phyloP scores from a whole-genome alignment of 2,888 invertebrate species.

The Luffia ferchaultella region DNA sequence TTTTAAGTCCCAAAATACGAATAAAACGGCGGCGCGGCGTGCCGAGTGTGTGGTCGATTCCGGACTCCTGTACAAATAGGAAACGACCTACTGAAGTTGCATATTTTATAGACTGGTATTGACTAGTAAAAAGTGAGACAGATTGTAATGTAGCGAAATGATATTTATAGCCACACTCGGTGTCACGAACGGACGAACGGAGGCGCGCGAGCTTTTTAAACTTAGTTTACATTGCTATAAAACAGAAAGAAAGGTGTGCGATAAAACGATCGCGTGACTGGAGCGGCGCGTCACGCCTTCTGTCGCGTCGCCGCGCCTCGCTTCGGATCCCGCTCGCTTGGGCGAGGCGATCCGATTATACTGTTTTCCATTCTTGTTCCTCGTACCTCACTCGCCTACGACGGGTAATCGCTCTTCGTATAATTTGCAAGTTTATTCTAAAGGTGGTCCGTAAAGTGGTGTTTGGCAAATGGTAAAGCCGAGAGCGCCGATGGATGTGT shows the following conservation, averaged over 20 bases:
- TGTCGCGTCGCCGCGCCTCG: slow-evolving; percentile 31
- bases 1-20: no score
- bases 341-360: slow-evolving; percentile 26
- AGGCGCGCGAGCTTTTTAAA: slow-evolving; percentile 62
- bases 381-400: not conserved
- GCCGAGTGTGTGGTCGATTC: no score
- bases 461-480: not conserved
- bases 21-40: no score
- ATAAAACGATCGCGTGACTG: slow-evolving; percentile 62
- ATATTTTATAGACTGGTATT: no score
- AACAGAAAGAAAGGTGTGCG: slow-evolving; percentile 59
- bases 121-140: no score
- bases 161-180: slow-evolving; percentile 48
- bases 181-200: slow-evolving; percentile 49
- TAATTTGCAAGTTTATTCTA: not conserved
- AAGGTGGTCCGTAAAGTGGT: not conserved
- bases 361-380: not conserved
- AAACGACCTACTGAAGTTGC: no score
- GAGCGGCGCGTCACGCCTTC: not conserved
- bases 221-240: slow-evolving; percentile 57
- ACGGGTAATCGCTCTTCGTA: not conserved
- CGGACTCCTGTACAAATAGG: no score
- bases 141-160: slow-evolving; percentile 19
- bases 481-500: not conserved
- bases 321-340: slow-evolving; percentile 52